Evolutionary conservation across 2,888 invertebrate genomes (phyloP), one percentile per base, ranked within the genome.

Genomic region (Meiosimyza platycephala): DNA sequence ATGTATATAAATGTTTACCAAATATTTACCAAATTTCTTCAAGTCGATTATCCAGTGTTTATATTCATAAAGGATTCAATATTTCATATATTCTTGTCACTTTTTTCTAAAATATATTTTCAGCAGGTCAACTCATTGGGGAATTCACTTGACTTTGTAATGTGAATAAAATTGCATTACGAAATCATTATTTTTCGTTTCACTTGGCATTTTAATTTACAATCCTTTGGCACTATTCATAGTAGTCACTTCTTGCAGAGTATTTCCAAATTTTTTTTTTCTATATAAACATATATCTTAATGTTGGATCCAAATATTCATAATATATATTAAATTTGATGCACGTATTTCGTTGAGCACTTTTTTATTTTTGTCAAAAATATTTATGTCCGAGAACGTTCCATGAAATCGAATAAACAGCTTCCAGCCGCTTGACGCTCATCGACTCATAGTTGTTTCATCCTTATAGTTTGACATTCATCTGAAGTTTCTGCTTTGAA

Each of bases 351-450:
- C 9, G 40, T 40, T 40, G 9, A 40, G 40, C 40, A 40, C 40
- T 40, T 40, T 40, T 40, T 40, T 9, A 40, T 9, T 9, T 40
- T 40, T 40, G 40, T 9, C 40, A 40, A 9, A 50, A 22, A 52
- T 50, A 22, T 57, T 40, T 40, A 59, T 64, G 54, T 18, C 28
- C 60, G 69, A 69, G 60, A 69, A 69, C 6, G 16, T 59, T 69
- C 51, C 60, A 55, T 54, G 60, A 47, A 15, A 60, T 6, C 55
- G 55, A 66, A 18, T 66, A 66, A 66, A 66, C 66, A 66, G 55
- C 7, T 64, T 64, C 51, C 64, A 64, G 51, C 22, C 50, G 28
- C 16, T 51, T 50, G 12, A 13, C 28, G 13, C 50, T 18, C 7
- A 18, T 16, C 18, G 54, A 54, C 54, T 54, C n/a, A n/a, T 54